Percentiles rank a stretch among this genome's conserved stretches.
Conservation (phyloP, 2,797 vertebrate species). For the Capromys pilorides region DNA sequence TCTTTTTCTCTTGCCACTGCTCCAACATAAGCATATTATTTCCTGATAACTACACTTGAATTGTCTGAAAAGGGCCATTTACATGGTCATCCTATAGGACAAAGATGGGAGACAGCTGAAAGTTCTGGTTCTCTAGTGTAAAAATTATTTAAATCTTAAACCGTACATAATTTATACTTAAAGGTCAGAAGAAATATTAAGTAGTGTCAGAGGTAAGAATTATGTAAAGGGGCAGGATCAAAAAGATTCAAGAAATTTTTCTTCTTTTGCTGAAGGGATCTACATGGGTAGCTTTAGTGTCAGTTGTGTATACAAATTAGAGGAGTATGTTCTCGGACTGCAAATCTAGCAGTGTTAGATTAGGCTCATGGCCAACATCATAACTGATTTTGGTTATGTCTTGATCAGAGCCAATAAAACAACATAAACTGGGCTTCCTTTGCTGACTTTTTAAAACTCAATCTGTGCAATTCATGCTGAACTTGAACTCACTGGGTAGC, state of each 20-base stretch:
- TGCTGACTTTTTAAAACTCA: background rate
- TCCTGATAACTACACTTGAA: background rate
- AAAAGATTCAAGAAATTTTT: background rate
- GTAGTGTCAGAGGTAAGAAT: background rate
- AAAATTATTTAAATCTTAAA: constrained; percentile 21
- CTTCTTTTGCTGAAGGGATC: background rate
- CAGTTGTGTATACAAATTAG: background rate
- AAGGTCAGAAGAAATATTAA: constrained; percentile 14
- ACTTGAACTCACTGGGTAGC: background rate
- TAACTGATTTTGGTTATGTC: background rate
- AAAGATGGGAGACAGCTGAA: background rate
- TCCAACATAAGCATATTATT: background rate
- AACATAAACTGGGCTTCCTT: background rate
- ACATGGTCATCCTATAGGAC: background rate
- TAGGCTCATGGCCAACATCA: background rate
- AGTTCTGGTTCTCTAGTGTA: background rate
- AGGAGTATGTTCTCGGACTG: background rate
- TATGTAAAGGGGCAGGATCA: background rate
- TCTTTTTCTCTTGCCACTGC: background rate
- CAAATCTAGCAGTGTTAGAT: constrained; percentile 22
- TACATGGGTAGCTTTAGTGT: background rate
- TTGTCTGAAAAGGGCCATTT: background rate
- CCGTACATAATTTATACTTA: background rate
- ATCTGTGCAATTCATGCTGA: background rate
- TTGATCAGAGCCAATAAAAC: background rate